Percentiles rank a stretch among this genome's conserved stretches.
phyloP scores from a whole-genome alignment of 2,113 vertebrate species.

The Todiramphus saurophagus region DNA sequence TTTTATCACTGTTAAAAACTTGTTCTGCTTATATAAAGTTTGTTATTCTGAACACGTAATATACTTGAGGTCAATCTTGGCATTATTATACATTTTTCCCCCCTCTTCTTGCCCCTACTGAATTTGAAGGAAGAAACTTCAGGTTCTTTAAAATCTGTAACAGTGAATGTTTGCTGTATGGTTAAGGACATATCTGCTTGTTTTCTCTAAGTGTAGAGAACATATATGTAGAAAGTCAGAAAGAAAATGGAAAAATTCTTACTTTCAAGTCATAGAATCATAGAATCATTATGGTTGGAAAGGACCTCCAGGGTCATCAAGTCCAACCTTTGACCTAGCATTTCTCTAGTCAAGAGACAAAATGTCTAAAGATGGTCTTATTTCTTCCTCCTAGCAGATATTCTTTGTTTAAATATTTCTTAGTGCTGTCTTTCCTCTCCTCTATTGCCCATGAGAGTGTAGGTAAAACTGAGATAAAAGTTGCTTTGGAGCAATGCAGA shows the following conservation, averaged over 20 bases:
- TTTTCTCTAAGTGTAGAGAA: not conserved
- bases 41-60: not conserved
- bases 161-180: not conserved
- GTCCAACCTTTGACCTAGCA: too few relatives aligned
- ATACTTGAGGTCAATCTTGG: not conserved
- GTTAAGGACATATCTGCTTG: not conserved
- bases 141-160: not conserved
- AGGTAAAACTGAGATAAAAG: not conserved
- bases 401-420: not conserved
- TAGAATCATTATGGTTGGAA: too few relatives aligned
- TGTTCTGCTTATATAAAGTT: not conserved
- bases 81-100: not conserved
- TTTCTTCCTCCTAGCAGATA: not conserved
- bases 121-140: not conserved
- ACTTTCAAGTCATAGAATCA: not conserved
- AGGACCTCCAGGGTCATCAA: too few relatives aligned
- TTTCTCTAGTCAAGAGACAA: not conserved
- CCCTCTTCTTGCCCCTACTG: fast-evolving
- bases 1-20: slow-evolving; percentile 1
- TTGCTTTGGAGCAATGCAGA: not conserved
- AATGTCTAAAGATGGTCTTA: not conserved
- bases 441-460: not conserved
- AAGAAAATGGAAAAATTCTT: not conserved
- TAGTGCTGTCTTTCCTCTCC: not conserved
- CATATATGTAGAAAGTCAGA: not conserved